Conservation (phyloP, 2,888 invertebrate species). For the Drosophila multiciliata region DNA sequence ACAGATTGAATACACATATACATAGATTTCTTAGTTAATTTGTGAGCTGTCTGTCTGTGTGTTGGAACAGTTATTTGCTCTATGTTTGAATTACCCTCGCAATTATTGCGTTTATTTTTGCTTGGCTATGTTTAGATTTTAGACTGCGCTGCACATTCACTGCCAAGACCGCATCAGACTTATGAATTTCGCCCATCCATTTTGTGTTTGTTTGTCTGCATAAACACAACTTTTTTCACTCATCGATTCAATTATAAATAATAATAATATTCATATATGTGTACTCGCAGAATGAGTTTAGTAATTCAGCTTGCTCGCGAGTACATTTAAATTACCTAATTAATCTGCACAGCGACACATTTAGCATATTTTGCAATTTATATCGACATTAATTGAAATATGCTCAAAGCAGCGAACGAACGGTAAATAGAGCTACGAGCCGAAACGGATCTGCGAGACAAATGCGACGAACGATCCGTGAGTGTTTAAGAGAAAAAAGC, state of each 20-base stretch:
- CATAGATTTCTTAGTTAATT: background rate
- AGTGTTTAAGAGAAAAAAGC: slow-evolving; percentile 21
- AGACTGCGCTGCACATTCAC: slow-evolving; percentile 29
- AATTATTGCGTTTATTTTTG: slow-evolving; percentile 8
- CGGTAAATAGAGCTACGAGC: slow-evolving; percentile 11
- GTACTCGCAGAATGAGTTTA: background rate
- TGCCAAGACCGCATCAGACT: slow-evolving; percentile 33
- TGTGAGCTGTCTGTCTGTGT: background rate
- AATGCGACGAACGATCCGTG: slow-evolving; percentile 28
- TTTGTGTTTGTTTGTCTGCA: background rate
- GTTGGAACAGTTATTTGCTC: background rate
- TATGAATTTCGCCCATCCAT: background rate
- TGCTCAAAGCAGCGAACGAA: slow-evolving; percentile 4
- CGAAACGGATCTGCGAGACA: background rate
- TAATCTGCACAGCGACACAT: slow-evolving; percentile 3
- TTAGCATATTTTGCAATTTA: slow-evolving; percentile 11
- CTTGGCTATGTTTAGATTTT: slow-evolving; percentile 45
- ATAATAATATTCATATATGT: background rate
- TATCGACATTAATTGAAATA: slow-evolving; percentile 28
- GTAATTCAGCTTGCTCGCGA: too few relatives aligned
- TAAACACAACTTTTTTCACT: background rate
- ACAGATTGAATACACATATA: background rate
- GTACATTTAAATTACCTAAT: slow-evolving; percentile 1
- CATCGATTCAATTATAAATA: background rate
- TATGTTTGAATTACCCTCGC: background rate